A percentile compares a stretch with the other conserved stretches of the same genome.
These are phyloP conservation scores for Tipula helvola DNA, from an alignment of 2,888 invertebrate genomes.

Conservation along the genomic window DNA sequence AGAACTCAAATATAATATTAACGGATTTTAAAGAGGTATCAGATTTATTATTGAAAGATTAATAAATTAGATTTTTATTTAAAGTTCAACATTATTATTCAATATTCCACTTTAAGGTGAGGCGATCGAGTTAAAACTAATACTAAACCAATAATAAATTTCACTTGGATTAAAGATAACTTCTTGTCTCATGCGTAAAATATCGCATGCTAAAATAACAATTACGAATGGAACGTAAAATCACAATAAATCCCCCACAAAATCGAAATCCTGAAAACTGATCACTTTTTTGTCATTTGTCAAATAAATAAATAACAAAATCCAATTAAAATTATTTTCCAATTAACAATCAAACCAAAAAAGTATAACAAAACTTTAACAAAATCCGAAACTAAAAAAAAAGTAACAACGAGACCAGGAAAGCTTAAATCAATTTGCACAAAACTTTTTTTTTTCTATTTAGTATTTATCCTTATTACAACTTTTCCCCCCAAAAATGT, in stretches of 20 bases:
- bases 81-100: too few species aligned
- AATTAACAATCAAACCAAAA: background rate
- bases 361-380: background rate
- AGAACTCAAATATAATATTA: too few species aligned
- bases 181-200: too few species aligned
- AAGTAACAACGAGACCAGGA: background rate
- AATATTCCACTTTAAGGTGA: too few species aligned
- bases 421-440: background rate
- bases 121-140: too few species aligned
- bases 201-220: too few species aligned
- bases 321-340: background rate
- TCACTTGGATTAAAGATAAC: too few species aligned
- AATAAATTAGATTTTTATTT: too few species aligned
- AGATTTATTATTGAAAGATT: too few species aligned
- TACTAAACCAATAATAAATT: too few species aligned
- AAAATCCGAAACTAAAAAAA: background rate
- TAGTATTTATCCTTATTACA: background rate
- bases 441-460: background rate
- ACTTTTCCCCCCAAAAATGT: background rate
- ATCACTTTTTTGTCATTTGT: background rate
- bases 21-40: too few species aligned
- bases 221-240: background rate
- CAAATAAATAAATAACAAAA: background rate
- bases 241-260: background rate
- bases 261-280: background rate